Evolutionary conservation across 2,797 vertebrate species (phyloP), one percentile per base, ranked within the genome.

Genomic region (Parotocinclus haroldoi): DNA sequence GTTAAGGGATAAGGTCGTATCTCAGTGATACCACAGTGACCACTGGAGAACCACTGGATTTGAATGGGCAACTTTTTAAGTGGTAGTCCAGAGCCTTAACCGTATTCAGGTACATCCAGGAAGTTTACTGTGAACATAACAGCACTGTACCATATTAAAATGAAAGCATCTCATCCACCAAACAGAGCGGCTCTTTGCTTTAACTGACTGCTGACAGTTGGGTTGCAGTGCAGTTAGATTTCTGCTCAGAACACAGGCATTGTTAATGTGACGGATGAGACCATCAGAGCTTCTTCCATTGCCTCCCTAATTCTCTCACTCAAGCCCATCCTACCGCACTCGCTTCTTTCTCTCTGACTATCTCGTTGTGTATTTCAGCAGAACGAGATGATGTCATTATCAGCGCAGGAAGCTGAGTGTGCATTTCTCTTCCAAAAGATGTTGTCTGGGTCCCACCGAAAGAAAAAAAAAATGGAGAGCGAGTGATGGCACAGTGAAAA

Each of bases 361-460:
- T 39, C 13, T 7, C 46, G 38, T 52, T 48, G 39, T 37, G 11
- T 36, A 18, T 38, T 55, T 60, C 52, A n/a, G 58, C 36, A 57
- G 63, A 10, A 44, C 62, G 59, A 42, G 68, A 71, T 71, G 66
- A 69, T 61, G 64, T 63, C 64, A 66, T 75, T 71, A 75, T 75
- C 73, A 71, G 73, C 64, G 44, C 54, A 54, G 50, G 40, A 49
- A 39, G 72, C 72, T 73, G 72, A 73, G 61, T 57, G 69, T 53
- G 69, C 68, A 64, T 71, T 66, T 50, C 63, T 74, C 72, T 69
- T 69, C 54, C 9, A 27, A 7, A 18, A 48, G 71, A 68, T 73
- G 63, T 58, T 39, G 54, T 64, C 66, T 54, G n/a, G 36, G 58
- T 4, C 50, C n/a, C 61, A 42, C 38, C n/a, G n/a, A n/a, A n/a